Base-by-base conservation (phyloP, 2,113 vertebrate species). In the Paradisaea rubra region DNA sequence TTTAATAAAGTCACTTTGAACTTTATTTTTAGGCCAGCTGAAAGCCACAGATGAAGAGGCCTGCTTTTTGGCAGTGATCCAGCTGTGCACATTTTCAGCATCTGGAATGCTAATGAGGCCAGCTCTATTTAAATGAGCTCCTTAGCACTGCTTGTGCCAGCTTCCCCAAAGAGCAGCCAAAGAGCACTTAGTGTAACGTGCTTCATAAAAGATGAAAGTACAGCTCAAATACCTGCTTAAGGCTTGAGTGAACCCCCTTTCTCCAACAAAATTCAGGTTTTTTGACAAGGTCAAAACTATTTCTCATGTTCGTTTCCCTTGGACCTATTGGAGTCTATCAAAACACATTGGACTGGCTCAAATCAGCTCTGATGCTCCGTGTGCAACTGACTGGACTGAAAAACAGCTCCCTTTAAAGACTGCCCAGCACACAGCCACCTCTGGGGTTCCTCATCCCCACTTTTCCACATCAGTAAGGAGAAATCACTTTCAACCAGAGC, bases 101-200 rank as follows among this genome's bases (percentile, higher is more conserved):
- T 96, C 94, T 98, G 97, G 95, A 97, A 97, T 92, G 91, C 86
- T 95, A 96, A 97, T 89, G 93, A 96, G 56, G 81, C 87, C 77
- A 91, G 84, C 91, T 96, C 86, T 93, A 68, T 95, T 93, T 93
- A 97, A 97, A 96, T 91, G 71, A 97, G 47, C 84, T 97, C 78
- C 89, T 89, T 89, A 85, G 27, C 92, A 88, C 90, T 80, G 41
- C 93, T 91, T 52, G 49, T 94, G 78, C 91, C 95, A 87, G 89
- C 33, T 83, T 56, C 92, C 73, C 30, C 18, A 64, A 90, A 80
- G 88, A 96, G 91, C 81, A 86, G 89, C 73, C 87, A 86, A 81
- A 56, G 92, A 94, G 25, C 89, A 88, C 68, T 96, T 93, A 93
- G 71, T 0, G 0, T 66, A 69, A 64, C 18, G 13, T 9, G 30